Conservation (phyloP, 53 echinoderm and acorn worm genomes). For the Paracentrotus lividus region DNA sequence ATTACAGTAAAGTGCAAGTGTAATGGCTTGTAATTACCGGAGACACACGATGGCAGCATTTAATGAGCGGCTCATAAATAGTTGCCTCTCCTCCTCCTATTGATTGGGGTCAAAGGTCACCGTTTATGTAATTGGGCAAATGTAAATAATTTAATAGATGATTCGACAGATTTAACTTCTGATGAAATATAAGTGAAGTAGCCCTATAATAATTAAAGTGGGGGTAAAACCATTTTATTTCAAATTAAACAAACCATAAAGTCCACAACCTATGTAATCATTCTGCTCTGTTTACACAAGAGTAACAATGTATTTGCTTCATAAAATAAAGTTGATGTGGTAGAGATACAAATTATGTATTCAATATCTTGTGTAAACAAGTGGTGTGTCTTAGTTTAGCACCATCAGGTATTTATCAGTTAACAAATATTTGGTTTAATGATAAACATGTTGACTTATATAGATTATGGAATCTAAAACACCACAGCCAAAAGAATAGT, state of each 20-base stretch:
- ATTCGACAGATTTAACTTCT: conserved; percentile 32
- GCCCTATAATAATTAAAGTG: conserved; percentile 26
- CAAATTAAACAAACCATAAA: conserved; percentile 22
- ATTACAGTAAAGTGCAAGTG: conserved; percentile 44
- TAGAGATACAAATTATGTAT: conserved; percentile 16
- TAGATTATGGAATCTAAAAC: too few relatives aligned
- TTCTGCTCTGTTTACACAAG: conserved; percentile 20
- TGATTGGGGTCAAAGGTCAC: conserved; percentile 39
- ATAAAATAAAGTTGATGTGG: not conserved
- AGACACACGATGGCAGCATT: conserved; percentile 49
- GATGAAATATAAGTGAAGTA: conserved; percentile 1
- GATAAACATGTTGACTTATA: not conserved
- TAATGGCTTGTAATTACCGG: conserved; percentile 54
- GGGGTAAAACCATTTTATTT: not conserved
- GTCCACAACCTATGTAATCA: conserved; percentile 27
- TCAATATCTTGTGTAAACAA: conserved; percentile 20
- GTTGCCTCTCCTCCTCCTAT: conserved; percentile 44
- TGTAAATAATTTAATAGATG: conserved; percentile 13
- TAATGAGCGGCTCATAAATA: conserved; percentile 44
- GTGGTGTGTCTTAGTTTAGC: not conserved
- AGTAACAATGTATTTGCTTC: conserved; percentile 4
- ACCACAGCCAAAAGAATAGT: not conserved
- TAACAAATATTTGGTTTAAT: conserved; percentile 3
- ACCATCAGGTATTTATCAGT: not conserved
- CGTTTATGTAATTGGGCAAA: not conserved